phyloP scores from a whole-genome alignment of 2,113 vertebrate genomes.

The Potamarius usumacintae region DNA sequence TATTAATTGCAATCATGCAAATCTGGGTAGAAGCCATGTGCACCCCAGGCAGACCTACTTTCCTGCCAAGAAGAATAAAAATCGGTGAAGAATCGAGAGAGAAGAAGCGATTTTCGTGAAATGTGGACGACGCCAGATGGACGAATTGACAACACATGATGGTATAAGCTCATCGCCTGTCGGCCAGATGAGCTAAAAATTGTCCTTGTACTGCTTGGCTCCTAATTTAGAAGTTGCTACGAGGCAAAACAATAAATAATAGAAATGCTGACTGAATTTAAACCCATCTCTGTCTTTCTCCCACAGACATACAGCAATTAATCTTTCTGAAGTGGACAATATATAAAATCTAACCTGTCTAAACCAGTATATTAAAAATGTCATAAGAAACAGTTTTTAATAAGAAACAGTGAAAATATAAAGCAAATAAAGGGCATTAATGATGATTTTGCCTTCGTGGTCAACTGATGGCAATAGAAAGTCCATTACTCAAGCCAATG shows the following conservation, averaged over 20 bases:
- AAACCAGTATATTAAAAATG: background rate
- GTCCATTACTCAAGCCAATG: constrained; percentile 40
- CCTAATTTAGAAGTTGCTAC: constrained; percentile 29
- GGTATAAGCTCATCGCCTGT: too few relatives aligned
- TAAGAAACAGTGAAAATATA: constrained; percentile 26
- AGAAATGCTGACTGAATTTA: background rate
- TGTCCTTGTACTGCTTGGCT: constrained; percentile 1
- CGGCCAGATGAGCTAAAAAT: background rate
- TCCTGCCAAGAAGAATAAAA: too few relatives aligned
- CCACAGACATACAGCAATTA: background rate
- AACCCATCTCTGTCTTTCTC: background rate
- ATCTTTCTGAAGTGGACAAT: background rate
- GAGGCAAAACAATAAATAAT: background rate
- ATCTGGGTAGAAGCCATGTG: too few relatives aligned
- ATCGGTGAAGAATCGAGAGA: too few relatives aligned
- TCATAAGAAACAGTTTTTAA: too few relatives aligned
- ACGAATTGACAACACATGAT: too few relatives aligned
- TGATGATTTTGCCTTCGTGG: constrained; percentile 41
- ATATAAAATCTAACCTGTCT: background rate
- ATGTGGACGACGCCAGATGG: too few relatives aligned
- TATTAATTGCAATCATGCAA: too few relatives aligned
- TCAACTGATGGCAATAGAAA: constrained; percentile 45
- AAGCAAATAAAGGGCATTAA: constrained; percentile 31
- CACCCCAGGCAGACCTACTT: too few relatives aligned
- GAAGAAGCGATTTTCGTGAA: too few relatives aligned